These are phyloP conservation scores for Propsilocerus akamusi DNA, from an alignment of 1,140 invertebrate genomes.

Conservation along the genomic window DNA sequence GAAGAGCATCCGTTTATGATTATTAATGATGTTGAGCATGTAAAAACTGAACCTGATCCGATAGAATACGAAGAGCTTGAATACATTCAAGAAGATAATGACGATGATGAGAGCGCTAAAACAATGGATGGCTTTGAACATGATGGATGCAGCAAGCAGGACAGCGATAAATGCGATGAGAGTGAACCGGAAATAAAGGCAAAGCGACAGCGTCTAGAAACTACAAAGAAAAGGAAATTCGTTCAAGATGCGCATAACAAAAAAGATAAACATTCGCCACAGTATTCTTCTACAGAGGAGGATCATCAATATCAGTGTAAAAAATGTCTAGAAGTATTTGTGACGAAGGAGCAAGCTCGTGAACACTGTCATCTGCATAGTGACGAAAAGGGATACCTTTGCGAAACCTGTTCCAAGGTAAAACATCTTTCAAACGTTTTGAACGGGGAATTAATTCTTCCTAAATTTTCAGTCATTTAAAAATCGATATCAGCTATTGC, in stretches of 20 bases:
- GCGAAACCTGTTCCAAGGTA: background rate
- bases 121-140: background rate
- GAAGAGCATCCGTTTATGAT: background rate
- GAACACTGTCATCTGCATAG: too few relatives aligned
- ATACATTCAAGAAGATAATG: background rate
- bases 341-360: background rate
- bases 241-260: background rate
- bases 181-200: too few relatives aligned
- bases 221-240: background rate
- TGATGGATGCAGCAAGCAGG: background rate
- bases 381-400: too few relatives aligned
- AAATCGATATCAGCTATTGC: background rate
- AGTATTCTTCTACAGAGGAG: background rate
- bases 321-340: background rate
- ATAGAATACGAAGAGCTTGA: background rate
- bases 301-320: background rate
- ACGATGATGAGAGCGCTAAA: background rate
- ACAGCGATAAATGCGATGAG: background rate
- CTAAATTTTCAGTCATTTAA: background rate
- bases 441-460: background rate
- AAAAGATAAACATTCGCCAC: background rate
- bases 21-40: background rate
- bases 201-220: too few relatives aligned
- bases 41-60: background rate
- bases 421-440: background rate